phyloP scores from a whole-genome alignment of 2,888 invertebrate species.

The Rhagonycha lutea region DNA sequence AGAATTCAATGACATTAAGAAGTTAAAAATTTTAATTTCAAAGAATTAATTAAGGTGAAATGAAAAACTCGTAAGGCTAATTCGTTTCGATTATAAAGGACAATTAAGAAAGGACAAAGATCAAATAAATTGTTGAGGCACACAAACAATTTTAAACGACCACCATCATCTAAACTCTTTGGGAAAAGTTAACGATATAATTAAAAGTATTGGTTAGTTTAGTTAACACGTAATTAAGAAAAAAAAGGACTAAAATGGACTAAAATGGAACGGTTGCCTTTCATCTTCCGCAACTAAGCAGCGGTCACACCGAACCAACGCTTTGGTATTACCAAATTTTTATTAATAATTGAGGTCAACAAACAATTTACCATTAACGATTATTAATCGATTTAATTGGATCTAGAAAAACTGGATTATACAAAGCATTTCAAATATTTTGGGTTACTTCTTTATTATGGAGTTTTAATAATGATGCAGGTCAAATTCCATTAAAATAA shows the following conservation, averaged over 20 bases:
- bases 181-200: background rate
- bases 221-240: background rate
- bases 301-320: background rate
- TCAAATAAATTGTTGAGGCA: constrained; percentile 4
- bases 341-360: background rate
- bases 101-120: constrained; percentile 2
- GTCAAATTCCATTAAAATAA: constrained; percentile 24
- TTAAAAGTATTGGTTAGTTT: background rate
- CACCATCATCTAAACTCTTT: background rate
- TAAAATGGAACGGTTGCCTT: background rate
- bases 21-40: background rate
- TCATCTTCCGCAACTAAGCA: background rate
- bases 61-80: background rate
- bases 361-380: background rate
- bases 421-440: background rate
- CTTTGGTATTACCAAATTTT: background rate
- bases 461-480: constrained; percentile 1
- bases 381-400: background rate
- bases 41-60: background rate
- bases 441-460: background rate
- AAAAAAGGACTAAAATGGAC: background rate
- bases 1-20: background rate
- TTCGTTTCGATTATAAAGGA: constrained; percentile 1
- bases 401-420: background rate
- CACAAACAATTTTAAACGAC: constrained; percentile 4